Conservation (phyloP, 2,797 vertebrate genomes). For the Agapornis canus region DNA sequence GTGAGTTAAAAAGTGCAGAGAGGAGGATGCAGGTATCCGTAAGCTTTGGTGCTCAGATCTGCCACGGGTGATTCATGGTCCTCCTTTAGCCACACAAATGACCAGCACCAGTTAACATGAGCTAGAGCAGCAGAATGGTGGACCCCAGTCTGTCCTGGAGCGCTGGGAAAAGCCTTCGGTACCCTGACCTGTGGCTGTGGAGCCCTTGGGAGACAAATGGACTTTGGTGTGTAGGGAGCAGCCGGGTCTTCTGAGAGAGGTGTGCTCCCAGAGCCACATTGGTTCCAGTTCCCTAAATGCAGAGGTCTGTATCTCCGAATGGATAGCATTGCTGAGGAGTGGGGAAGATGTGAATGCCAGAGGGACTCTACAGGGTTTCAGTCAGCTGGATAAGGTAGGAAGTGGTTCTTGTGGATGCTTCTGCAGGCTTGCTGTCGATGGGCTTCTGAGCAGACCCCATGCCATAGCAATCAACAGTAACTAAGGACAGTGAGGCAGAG, state of each 20-base stretch:
- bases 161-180: not conserved
- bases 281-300: not conserved
- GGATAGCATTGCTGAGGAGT: not conserved
- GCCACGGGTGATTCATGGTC: not conserved
- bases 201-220: not conserved
- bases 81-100: not conserved
- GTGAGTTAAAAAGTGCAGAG: not conserved
- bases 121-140: not conserved
- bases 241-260: not conserved
- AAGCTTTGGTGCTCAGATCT: not conserved
- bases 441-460: not conserved
- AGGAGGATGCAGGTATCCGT: fast-evolving
- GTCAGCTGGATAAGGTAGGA: not conserved
- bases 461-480: not conserved
- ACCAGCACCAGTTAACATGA: not conserved
- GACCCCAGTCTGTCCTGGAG: not conserved
- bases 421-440: not conserved
- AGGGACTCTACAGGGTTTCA: not conserved
- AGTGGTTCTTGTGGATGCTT: not conserved
- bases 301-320: not conserved
- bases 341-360: not conserved
- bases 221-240: not conserved
- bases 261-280: not conserved
- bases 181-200: not conserved
- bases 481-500: not conserved